These are phyloP conservation scores for Harmothoe impar DNA, from an alignment of 2,888 invertebrate genomes.

Conservation along the genomic window DNA sequence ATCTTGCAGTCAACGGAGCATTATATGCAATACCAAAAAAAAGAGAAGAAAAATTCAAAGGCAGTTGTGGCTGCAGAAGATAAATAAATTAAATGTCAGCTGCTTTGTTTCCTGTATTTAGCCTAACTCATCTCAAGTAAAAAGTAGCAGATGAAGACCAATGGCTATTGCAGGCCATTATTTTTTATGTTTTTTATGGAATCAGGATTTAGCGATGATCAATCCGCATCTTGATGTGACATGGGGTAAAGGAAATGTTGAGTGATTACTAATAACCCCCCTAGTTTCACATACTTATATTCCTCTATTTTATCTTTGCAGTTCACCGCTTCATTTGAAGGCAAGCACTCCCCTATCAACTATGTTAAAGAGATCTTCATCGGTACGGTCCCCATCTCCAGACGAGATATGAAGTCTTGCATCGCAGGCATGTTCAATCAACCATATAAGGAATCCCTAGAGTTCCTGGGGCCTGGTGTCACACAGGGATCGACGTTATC, in stretches of 20 bases:
- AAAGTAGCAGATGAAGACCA: no score
- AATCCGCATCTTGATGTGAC: no score
- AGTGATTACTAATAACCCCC: no score
- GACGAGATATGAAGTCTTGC: conserved; percentile 70
- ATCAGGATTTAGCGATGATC: no score
- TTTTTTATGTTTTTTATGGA: no score
- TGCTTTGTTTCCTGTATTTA: neutral
- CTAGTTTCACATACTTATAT: no score
- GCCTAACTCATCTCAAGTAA: no score
- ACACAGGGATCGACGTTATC: conserved; percentile 59
- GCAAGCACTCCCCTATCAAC: conserved; percentile 66
- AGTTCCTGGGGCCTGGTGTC: conserved; percentile 57
- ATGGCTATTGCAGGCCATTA: no score
- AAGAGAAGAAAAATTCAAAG: neutral
- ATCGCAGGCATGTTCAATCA: conserved; percentile 71
- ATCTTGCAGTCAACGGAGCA: neutral
- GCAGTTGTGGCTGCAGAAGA: neutral
- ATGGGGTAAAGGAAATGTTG: no score
- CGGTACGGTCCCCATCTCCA: conserved; percentile 70
- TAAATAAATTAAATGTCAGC: neutral
- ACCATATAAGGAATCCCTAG: conserved; percentile 68
- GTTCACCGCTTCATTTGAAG: conserved; percentile 70
- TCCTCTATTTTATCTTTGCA: conserved; percentile 67
- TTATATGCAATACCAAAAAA: neutral
- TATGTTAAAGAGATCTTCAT: conserved; percentile 71